Evolutionary conservation across 1,140 invertebrate genomes (phyloP).

Genomic region (Neotoxoptera formosana): DNA sequence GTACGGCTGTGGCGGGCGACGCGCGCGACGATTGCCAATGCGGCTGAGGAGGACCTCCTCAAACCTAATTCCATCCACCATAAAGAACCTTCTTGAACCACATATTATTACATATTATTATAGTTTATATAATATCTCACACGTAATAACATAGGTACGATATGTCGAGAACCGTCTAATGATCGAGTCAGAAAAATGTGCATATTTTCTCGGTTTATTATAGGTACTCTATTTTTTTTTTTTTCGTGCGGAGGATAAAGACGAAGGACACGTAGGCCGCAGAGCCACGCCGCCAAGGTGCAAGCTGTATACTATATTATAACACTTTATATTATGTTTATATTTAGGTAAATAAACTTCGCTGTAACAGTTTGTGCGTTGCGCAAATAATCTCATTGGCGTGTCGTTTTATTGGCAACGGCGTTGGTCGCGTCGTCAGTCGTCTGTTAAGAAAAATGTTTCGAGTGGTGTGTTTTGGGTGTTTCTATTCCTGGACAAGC

Average conservation of each 20-base stretch:
- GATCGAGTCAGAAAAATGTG: not conserved
- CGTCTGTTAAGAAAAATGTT: conserved; percentile 21
- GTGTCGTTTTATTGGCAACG: not conserved
- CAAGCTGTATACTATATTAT: not conserved
- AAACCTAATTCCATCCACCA: not conserved
- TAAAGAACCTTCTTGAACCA: not conserved
- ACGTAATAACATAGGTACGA: not conserved
- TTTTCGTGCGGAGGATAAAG: not conserved
- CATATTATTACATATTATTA: not conserved
- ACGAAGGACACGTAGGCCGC: not conserved
- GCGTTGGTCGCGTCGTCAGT: not conserved
- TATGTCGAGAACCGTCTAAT: not conserved
- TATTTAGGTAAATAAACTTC: not conserved
- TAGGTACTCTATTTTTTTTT: not conserved
- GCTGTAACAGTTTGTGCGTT: not conserved
- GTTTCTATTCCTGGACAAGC: conserved; percentile 50
- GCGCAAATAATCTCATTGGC: conserved; percentile 16
- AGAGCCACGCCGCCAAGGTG: not conserved
- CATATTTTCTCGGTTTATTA: not conserved
- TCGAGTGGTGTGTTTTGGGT: not conserved
- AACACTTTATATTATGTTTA: not conserved
- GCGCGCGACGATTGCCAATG: not conserved
- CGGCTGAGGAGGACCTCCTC: not conserved
- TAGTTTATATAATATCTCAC: not conserved
- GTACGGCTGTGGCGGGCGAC: not conserved